Evolutionary conservation across 2,113 vertebrate species (phyloP).

Genomic region (Tamias sibiricus): DNA sequence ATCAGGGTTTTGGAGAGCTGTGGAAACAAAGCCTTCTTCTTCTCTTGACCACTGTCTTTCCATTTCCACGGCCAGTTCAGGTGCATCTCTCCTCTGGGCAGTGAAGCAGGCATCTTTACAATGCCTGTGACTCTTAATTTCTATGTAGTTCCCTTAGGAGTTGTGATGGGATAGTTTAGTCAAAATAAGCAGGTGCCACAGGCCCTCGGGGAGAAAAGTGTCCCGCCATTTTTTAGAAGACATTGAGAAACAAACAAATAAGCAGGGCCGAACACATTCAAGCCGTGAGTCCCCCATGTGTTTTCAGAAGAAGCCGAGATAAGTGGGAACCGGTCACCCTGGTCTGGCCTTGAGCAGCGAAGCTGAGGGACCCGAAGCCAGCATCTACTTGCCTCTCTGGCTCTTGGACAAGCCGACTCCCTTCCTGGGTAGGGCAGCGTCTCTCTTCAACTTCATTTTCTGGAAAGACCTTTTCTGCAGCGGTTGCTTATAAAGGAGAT

Average conservation of each 20-base stretch:
- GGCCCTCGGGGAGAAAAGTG: background rate
- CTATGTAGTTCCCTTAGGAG: background rate
- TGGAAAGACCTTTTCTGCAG: background rate
- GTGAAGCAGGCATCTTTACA: background rate
- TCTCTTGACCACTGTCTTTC: fast-evolving
- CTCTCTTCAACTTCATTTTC: background rate
- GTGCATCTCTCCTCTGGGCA: background rate
- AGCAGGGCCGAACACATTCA: background rate
- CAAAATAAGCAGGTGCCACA: background rate
- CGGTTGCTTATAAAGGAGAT: background rate
- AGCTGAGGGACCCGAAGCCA: background rate
- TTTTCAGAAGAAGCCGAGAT: background rate
- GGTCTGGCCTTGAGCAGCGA: no score
- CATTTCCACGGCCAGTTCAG: background rate
- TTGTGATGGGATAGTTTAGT: background rate
- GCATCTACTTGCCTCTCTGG: background rate
- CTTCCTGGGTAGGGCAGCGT: no score
- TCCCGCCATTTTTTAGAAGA: background rate
- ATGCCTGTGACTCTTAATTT: background rate
- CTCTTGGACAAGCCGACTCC: no score
- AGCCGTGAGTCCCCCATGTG: background rate
- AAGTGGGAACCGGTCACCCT: background rate
- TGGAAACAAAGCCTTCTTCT: background rate
- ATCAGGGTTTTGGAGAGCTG: background rate
- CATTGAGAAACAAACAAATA: background rate